Conservation (phyloP, 2,888 invertebrate species). For the Eupeodes luniger region DNA sequence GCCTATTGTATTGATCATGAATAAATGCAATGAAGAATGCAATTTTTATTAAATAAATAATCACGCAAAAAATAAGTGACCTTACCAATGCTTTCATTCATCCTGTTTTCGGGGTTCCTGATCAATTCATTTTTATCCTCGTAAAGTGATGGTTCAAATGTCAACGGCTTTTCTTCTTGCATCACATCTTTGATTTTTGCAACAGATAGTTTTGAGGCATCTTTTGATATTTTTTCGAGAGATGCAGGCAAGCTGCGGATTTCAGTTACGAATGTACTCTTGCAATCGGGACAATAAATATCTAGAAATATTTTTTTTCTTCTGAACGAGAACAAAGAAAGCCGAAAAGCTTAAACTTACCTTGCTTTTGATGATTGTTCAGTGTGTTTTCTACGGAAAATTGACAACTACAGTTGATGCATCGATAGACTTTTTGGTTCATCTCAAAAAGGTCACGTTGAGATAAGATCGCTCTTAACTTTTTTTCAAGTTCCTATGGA, state of each 20-base stretch:
- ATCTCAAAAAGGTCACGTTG: conserved; percentile 84
- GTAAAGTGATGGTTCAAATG: not conserved
- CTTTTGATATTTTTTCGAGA: conserved; percentile 76
- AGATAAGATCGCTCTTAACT: conserved; percentile 84
- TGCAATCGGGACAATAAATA: conserved; percentile 86
- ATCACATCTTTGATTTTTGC: not conserved
- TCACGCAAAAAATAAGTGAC: not conserved
- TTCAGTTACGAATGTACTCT: conserved; percentile 86
- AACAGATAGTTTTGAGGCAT: not conserved
- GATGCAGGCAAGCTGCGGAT: conserved; percentile 80
- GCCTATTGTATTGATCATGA: too few species aligned
- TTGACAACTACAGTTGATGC: conserved; percentile 87
- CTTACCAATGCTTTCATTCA: conserved; percentile 62
- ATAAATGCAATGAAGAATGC: too few species aligned
- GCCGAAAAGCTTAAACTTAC: conserved; percentile 73
- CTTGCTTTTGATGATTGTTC: conserved; percentile 77
- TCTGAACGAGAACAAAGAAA: not conserved
- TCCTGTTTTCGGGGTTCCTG: conserved; percentile 46
- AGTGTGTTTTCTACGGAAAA: conserved; percentile 85
- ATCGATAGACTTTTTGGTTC: conserved; percentile 85
- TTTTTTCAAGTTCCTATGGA: conserved; percentile 84
- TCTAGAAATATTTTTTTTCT: conserved; percentile 75
- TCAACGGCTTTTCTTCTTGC: not conserved
- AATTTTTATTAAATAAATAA: too few species aligned
- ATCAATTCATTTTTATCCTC: conserved; percentile 54